These are phyloP conservation scores for Epinotia nisella DNA, from an alignment of 2,888 invertebrate species.

Conservation along the genomic window DNA sequence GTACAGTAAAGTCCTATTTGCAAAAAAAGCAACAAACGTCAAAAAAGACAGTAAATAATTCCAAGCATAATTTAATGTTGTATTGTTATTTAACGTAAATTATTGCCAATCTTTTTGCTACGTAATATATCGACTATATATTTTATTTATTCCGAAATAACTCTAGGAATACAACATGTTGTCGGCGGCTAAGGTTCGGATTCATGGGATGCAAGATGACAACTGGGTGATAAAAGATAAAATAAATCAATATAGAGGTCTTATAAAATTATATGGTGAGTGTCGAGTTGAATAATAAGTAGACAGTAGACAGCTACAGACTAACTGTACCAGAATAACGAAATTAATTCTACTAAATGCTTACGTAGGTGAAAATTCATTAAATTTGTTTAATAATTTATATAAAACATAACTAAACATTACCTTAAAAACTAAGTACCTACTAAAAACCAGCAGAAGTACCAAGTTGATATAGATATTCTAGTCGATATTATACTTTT, in stretches of 20 bases:
- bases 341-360: no score
- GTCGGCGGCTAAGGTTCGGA: conserved; percentile 83
- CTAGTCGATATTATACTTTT: no score
- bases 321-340: no score
- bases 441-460: no score
- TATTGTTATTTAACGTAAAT: not conserved
- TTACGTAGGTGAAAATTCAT: no score
- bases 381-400: no score
- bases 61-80: not conserved
- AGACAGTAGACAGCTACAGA: no score
- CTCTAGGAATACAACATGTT: conserved; percentile 67
- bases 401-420: no score
- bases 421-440: no score
- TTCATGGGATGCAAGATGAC: conserved; percentile 86
- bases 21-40: not conserved
- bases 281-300: conserved; percentile 16
- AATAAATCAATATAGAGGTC: conserved; percentile 87
- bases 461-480: no score
- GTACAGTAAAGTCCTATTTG: not conserved
- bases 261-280: conserved; percentile 87
- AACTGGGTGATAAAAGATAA: conserved; percentile 88
- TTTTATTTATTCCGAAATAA: not conserved
- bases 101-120: not conserved
- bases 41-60: not conserved
- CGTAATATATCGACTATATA: not conserved